These are phyloP conservation scores for Corythoichthys intestinalis DNA, from an alignment of 2,113 vertebrate species.

Conservation along the genomic window DNA sequence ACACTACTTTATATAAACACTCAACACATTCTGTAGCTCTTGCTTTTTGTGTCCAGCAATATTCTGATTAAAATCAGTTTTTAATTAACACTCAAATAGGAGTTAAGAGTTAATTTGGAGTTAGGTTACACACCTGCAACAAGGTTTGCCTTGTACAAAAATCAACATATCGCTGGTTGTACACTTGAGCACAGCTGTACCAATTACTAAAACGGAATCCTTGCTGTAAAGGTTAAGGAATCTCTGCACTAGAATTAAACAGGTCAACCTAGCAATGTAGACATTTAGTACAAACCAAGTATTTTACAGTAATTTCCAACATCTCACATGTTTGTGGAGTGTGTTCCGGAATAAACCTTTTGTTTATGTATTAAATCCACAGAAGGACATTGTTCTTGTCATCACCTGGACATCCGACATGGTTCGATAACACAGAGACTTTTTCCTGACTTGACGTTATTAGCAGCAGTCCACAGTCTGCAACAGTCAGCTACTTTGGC, in stretches of 20 bases:
- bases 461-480: constrained; percentile 7
- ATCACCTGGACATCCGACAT: constrained; percentile 13
- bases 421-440: background rate
- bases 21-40: no score
- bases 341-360: background rate
- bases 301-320: background rate
- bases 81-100: no score
- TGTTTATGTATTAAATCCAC: background rate
- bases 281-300: background rate
- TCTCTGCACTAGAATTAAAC: background rate
- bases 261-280: background rate
- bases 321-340: background rate
- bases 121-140: no score
- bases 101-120: no score
- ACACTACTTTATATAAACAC: no score
- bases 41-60: no score
- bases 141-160: no score
- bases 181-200: no score
- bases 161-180: no score
- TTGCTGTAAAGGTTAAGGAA: background rate
- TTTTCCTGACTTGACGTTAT: background rate
- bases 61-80: no score
- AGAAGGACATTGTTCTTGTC: constrained; percentile 1
- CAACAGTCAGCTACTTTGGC: constrained; percentile 49
- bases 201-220: background rate